Conservation (phyloP, 2,113 vertebrate species). For the Myiagra hebetior region DNA sequence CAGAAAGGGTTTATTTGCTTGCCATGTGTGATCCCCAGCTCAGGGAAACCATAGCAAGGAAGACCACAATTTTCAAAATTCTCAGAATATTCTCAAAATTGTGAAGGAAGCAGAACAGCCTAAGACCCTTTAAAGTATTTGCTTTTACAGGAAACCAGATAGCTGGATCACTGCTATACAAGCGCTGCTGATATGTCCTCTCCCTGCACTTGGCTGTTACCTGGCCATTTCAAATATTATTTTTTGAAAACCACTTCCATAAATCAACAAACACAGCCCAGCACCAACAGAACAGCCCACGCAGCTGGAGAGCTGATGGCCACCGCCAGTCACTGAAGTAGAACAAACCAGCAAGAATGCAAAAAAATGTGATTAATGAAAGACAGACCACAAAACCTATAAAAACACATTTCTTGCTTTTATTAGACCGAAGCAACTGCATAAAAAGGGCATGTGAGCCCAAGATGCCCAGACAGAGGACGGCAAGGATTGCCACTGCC, state of each 20-base stretch:
- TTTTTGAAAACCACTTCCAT: slow-evolving; percentile 61
- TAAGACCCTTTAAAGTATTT: background rate
- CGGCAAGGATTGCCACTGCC: background rate
- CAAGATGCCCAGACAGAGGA: background rate
- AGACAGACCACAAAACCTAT: slow-evolving; percentile 43
- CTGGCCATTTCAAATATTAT: slow-evolving; percentile 48
- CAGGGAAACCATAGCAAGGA: background rate
- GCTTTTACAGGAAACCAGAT: slow-evolving; percentile 47
- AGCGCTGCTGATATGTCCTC: background rate
- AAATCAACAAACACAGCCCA: slow-evolving; percentile 34
- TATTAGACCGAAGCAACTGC: slow-evolving; percentile 14
- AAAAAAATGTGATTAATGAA: slow-evolving; percentile 49
- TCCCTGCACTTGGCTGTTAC: slow-evolving; percentile 36
- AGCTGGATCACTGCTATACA: background rate
- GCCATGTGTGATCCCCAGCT: background rate
- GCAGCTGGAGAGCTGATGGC: background rate
- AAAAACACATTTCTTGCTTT: slow-evolving; percentile 38
- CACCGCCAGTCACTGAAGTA: background rate
- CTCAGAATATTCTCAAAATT: background rate
- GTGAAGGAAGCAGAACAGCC: background rate
- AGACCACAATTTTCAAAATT: background rate
- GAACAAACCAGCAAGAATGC: background rate
- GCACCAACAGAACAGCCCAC: background rate
- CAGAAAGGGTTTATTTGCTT: background rate
- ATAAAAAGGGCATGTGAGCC: background rate